Evolutionary conservation across 30 jellyfish, hydroid and myxozoan species (phyloP).

Genomic region (Hydra vulgaris): DNA sequence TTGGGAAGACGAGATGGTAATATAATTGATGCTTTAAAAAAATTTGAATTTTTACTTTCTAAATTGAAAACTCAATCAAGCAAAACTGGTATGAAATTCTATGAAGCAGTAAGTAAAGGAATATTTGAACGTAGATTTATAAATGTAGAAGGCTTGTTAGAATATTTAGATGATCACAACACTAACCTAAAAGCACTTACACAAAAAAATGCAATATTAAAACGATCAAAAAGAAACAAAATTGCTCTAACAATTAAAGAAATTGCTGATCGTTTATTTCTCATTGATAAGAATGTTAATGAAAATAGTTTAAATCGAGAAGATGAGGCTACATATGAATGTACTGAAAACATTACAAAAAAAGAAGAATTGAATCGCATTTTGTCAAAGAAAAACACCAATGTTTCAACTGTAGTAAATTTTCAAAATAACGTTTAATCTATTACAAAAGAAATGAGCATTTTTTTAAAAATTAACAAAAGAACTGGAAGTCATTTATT

Average conservation of each 20-base stretch:
- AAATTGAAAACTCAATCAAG: not conserved
- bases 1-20: not conserved
- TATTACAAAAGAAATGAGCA: not conserved
- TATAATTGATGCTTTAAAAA: not conserved
- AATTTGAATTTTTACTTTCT: not conserved
- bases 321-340: not conserved
- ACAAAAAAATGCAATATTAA: not conserved
- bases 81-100: not conserved
- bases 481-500: not conserved
- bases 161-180: not conserved
- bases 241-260: not conserved
- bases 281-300: not conserved
- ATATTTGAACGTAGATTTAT: not conserved
- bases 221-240: not conserved
- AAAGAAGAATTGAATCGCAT: not conserved
- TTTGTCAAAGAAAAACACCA: not conserved
- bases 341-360: not conserved
- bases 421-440: not conserved
- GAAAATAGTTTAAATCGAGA: not conserved
- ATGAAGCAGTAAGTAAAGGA: not conserved
- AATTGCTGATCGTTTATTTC: not conserved
- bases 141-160: not conserved
- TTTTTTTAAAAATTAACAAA: not conserved
- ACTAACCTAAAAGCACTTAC: not conserved
- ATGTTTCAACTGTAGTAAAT: not conserved